Conservation (phyloP, 35 echinoderm and acorn worm species). For the Diadema setosum region DNA sequence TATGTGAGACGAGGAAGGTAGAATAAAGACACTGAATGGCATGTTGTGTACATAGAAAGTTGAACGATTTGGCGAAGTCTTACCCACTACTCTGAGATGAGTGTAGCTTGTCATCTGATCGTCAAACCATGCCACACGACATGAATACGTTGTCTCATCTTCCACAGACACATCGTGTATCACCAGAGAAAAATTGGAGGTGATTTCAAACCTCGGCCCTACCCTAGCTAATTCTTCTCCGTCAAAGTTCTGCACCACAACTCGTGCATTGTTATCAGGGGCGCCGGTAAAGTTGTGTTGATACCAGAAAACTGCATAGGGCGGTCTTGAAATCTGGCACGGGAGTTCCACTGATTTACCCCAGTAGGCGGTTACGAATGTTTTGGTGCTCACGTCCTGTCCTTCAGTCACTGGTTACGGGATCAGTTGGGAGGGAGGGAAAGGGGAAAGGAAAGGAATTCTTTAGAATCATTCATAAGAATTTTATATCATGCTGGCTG, state of each 20-base stretch:
- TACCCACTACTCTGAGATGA: not conserved
- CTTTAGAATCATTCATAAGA: too few species aligned
- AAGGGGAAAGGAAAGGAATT: too few species aligned
- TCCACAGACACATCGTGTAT: not conserved
- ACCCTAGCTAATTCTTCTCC: not conserved
- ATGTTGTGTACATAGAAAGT: too few species aligned
- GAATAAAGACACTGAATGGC: too few species aligned
- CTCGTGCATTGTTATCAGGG: not conserved
- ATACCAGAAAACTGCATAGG: not conserved
- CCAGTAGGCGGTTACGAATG: not conserved
- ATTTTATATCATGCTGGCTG: too few species aligned
- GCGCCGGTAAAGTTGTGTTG: not conserved
- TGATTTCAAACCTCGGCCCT: not conserved
- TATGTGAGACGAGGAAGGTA: too few species aligned
- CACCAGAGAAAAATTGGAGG: not conserved
- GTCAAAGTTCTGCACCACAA: not conserved
- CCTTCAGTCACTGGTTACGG: too few species aligned
- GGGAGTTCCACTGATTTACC: not conserved
- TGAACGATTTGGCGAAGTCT: too few species aligned
- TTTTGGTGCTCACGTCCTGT: not conserved
- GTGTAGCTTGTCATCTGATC: not conserved
- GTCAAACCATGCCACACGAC: not conserved
- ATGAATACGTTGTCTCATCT: not conserved
- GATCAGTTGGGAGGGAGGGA: too few species aligned
- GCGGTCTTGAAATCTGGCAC: not conserved